Evolutionary conservation across 2,113 vertebrate genomes (phyloP).

Genomic region (Chloroceryle aenea): DNA sequence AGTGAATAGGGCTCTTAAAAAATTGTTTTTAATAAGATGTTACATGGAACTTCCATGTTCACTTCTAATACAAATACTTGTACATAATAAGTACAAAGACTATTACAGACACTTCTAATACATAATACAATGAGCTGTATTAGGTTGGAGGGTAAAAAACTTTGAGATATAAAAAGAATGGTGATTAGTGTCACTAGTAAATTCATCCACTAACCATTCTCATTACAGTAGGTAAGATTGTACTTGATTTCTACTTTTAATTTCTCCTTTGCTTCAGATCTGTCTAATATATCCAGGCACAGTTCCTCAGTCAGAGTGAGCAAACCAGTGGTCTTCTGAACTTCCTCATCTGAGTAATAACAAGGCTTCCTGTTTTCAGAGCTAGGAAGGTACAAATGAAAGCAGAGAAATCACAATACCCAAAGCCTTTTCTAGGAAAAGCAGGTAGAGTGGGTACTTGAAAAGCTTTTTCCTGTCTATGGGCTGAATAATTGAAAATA

Average conservation of each 20-base stretch:
- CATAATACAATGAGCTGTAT: background rate
- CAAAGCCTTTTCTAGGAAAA: slow-evolving; percentile 60
- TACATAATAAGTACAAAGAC: background rate
- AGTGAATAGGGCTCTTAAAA: background rate
- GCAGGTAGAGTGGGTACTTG: slow-evolving; percentile 16
- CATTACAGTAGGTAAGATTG: background rate
- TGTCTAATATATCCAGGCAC: background rate
- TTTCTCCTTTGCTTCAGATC: background rate
- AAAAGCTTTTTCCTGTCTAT: slow-evolving; percentile 45
- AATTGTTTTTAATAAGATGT: background rate
- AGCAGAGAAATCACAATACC: background rate
- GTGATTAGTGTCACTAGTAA: background rate
- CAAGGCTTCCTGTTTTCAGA: slow-evolving; percentile 43
- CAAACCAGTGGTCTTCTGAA: background rate
- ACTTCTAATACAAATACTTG: background rate
- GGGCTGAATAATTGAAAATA: slow-evolving; percentile 29
- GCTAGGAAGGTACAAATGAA: slow-evolving; percentile 30
- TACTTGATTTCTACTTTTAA: background rate
- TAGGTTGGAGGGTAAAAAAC: background rate
- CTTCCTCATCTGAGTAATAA: slow-evolving; percentile 26
- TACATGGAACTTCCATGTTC: background rate
- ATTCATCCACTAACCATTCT: background rate
- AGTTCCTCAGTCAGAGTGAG: background rate
- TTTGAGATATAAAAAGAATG: background rate
- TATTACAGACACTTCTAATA: background rate